phyloP scores from a whole-genome alignment of 2,113 vertebrate species.

The Sylvia atricapilla region DNA sequence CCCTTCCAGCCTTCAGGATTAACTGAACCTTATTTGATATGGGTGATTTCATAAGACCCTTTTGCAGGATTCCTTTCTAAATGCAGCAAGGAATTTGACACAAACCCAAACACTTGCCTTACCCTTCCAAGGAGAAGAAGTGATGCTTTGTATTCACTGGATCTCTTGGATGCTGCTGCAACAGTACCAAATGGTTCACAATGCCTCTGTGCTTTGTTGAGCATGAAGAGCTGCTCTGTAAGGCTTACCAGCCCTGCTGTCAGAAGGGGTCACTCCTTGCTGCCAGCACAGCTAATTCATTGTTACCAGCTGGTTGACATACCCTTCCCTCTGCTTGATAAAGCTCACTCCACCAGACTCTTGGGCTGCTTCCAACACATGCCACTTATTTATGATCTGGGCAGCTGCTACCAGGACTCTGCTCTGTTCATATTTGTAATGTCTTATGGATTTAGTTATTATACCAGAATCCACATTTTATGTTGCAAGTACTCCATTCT shows the following conservation, averaged over 20 bases:
- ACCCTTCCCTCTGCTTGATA: background rate
- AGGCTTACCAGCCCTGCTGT: background rate
- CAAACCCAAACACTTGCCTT: background rate
- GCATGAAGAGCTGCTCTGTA: background rate
- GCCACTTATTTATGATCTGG: background rate
- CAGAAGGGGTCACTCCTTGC: background rate
- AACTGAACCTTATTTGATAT: background rate
- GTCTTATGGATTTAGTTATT: background rate
- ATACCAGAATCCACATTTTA: background rate
- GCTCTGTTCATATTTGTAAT: background rate
- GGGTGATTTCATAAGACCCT: background rate
- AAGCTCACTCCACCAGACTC: background rate
- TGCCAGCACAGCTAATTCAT: background rate
- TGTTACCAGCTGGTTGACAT: background rate
- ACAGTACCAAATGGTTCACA: background rate
- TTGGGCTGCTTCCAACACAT: background rate
- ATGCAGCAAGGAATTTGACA: background rate
- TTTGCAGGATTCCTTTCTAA: background rate
- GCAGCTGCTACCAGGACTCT: background rate
- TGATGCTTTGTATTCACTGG: background rate
- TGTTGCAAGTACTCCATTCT: background rate
- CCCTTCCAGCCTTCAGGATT: background rate
- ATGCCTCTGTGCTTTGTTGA: background rate
- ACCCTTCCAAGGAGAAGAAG: background rate
- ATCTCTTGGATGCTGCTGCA: background rate